Evolutionary conservation across 2,888 invertebrate genomes (phyloP).

Genomic region (Lydus trimaculatus): DNA sequence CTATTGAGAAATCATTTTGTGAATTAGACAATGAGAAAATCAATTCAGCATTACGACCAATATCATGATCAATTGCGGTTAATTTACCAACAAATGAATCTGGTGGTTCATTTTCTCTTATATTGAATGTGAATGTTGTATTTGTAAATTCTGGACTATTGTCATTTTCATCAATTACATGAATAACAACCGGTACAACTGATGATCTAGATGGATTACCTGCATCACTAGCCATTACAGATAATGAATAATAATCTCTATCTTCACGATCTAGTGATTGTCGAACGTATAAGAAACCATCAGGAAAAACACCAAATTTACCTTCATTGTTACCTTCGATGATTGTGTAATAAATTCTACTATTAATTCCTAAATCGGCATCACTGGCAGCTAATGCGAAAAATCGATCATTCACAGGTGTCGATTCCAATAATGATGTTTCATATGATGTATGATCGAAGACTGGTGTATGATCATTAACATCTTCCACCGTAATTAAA

Average conservation of each 20-base stretch:
- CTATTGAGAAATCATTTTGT: constrained; percentile 85
- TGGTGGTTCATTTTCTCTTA: constrained; percentile 86
- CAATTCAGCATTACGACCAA: constrained; percentile 90
- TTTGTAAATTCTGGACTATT: constrained; percentile 93
- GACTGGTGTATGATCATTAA: constrained; percentile 95
- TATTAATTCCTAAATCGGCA: constrained; percentile 83
- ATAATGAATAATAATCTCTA: constrained; percentile 89
- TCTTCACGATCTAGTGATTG: constrained; percentile 88
- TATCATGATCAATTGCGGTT: constrained; percentile 87
- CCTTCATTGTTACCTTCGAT: constrained; percentile 85
- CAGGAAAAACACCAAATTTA: constrained; percentile 94
- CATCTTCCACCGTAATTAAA: constrained; percentile 79
- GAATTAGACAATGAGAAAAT: constrained; percentile 79
- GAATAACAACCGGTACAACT: constrained; percentile 89
- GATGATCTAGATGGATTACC: constrained; percentile 82
- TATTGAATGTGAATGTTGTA: constrained; percentile 86
- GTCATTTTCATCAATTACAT: constrained; percentile 96
- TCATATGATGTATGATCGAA: constrained; percentile 93
- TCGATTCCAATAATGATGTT: constrained; percentile 89
- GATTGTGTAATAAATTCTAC: constrained; percentile 81
- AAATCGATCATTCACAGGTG: constrained; percentile 88
- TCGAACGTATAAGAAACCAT: constrained; percentile 90
- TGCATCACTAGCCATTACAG: constrained; percentile 83
- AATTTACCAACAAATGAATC: constrained; percentile 93
- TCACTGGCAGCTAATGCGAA: constrained; percentile 91